Evolutionary conservation across 1,140 invertebrate genomes (phyloP).

Genomic region (Sarcophaga bullata): DNA sequence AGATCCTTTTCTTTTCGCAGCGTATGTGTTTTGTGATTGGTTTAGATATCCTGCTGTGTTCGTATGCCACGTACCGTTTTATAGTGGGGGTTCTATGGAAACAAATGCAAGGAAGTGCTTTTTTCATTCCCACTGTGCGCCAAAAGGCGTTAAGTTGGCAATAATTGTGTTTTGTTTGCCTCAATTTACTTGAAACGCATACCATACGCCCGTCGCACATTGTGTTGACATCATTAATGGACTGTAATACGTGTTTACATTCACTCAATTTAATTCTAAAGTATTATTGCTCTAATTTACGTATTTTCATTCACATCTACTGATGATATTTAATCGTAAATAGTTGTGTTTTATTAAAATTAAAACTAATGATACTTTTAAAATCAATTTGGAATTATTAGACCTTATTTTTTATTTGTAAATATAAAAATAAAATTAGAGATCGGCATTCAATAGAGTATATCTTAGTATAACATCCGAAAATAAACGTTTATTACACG

Average conservation of each 20-base stretch:
- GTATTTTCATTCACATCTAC: too few species aligned
- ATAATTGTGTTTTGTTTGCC: conserved; percentile 20
- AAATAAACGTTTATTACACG: too few species aligned
- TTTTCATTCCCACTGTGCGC: neutral
- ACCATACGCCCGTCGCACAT: conserved; percentile 1
- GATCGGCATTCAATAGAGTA: too few species aligned
- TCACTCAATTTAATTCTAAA: neutral
- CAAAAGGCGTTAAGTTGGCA: conserved; percentile 25
- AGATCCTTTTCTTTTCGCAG: neutral
- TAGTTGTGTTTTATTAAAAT: too few species aligned
- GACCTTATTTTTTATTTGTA: too few species aligned
- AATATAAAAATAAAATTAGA: too few species aligned
- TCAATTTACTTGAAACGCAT: neutral
- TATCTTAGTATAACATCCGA: too few species aligned
- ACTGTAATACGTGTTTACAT: neutral
- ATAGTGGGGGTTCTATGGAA: too few species aligned
- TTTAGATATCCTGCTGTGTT: neutral
- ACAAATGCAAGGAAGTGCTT: too few species aligned
- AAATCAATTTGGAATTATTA: too few species aligned
- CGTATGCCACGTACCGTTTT: neutral
- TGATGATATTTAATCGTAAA: neutral
- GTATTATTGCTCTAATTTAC: neutral
- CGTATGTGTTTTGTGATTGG: neutral
- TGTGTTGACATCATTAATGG: neutral
- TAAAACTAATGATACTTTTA: too few species aligned